phyloP scores from a whole-genome alignment of 2,797 vertebrate species.

The Fratercula arctica region DNA sequence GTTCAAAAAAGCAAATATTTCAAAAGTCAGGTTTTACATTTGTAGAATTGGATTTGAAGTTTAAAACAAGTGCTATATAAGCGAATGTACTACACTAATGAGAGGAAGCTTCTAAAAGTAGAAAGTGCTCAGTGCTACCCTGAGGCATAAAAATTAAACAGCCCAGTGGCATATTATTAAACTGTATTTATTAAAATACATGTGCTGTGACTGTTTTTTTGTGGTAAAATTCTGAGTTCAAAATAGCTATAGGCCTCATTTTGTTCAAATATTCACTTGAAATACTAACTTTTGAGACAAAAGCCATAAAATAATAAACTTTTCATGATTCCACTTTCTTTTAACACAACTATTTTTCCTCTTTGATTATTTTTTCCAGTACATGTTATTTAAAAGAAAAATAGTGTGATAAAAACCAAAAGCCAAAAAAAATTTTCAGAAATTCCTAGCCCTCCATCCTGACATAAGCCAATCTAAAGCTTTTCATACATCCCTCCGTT shows the following conservation, averaged over 20 bases:
- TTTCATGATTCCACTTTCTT: background rate
- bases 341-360: background rate
- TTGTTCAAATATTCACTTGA: background rate
- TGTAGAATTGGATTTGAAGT: conserved; percentile 55
- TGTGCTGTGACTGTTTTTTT: conserved; percentile 38
- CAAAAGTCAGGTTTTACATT: conserved; percentile 72
- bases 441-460: background rate
- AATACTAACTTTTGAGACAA: conserved; percentile 12
- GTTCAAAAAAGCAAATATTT: conserved; percentile 72
- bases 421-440: background rate
- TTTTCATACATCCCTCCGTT: background rate
- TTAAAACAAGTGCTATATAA: conserved; percentile 55
- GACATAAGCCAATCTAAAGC: background rate
- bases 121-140: conserved; percentile 4
- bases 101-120: conserved; percentile 26
- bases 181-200: conserved; percentile 39
- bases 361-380: background rate
- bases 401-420: background rate
- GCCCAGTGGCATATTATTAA: conserved; percentile 48
- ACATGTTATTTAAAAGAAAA: background rate
- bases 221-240: background rate
- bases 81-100: conserved; percentile 21
- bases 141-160: conserved; percentile 42
- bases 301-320: background rate
- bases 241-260: background rate